Percentiles rank a stretch among this genome's conserved stretches.
Evolutionary conservation across 2,888 invertebrate species (phyloP).

Genomic region (Argyresthia goedartella): DNA sequence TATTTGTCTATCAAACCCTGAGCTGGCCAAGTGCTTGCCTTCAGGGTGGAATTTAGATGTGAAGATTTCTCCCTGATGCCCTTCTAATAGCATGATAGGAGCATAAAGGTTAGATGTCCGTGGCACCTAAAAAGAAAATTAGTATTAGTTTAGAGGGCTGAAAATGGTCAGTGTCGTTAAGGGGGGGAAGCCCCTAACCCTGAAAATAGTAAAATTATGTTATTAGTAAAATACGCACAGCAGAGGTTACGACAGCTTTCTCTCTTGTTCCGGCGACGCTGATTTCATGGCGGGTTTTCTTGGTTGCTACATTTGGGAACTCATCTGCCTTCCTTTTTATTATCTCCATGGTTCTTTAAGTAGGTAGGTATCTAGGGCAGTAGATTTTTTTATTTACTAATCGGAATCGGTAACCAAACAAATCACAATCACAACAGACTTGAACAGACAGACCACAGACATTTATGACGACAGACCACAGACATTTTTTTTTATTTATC

Average conservation of each 20-base stretch:
- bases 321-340: slow-evolving; percentile 75
- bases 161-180: too few relatives aligned
- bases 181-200: too few relatives aligned
- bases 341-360: slow-evolving; percentile 42
- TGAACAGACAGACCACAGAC: too few relatives aligned
- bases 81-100: slow-evolving; percentile 96
- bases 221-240: slow-evolving; percentile 63
- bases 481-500: too few relatives aligned
- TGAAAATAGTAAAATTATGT: not conserved
- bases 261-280: slow-evolving; percentile 79
- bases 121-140: slow-evolving; percentile 61
- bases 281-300: slow-evolving; percentile 79
- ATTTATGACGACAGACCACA: too few relatives aligned
- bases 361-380: too few relatives aligned
- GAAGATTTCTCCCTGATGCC: slow-evolving; percentile 97
- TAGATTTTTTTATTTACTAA: too few relatives aligned
- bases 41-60: slow-evolving; percentile 95
- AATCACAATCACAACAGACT: too few relatives aligned
- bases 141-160: not conserved
- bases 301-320: slow-evolving; percentile 71
- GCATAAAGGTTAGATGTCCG: slow-evolving; percentile 90
- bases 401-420: too few relatives aligned
- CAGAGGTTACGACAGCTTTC: slow-evolving; percentile 78
- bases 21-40: slow-evolving; percentile 93
- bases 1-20: slow-evolving; percentile 95